phyloP scores from a whole-genome alignment of 1,140 invertebrate genomes.

The Cydia fagiglandana region DNA sequence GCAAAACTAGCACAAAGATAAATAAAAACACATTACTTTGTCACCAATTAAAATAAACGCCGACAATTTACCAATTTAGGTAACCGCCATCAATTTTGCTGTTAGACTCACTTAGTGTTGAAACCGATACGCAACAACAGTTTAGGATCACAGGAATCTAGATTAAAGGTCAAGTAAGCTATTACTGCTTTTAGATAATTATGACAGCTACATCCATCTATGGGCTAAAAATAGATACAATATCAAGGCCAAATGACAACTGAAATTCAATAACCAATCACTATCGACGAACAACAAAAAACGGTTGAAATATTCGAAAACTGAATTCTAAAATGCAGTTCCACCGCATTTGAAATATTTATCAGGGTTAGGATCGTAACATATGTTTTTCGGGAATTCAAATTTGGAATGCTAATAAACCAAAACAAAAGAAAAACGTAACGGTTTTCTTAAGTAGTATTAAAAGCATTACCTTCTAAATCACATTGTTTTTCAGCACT shows the following conservation, averaged over 20 bases:
- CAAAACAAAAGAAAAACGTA: not conserved
- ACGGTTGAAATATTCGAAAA: slow-evolving; percentile 15
- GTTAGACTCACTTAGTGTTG: slow-evolving; percentile 18
- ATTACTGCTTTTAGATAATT: slow-evolving; percentile 39
- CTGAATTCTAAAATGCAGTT: not conserved
- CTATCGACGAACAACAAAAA: not conserved
- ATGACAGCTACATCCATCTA: slow-evolving; percentile 37
- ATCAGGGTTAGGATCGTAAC: slow-evolving; percentile 12
- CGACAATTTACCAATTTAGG: slow-evolving; percentile 28
- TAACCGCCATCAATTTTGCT: slow-evolving; percentile 21
- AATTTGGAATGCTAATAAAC: not conserved
- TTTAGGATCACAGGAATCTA: slow-evolving; percentile 37
- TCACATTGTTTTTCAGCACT: slow-evolving; percentile 51
- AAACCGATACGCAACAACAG: slow-evolving; percentile 9
- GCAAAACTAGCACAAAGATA: slow-evolving; percentile 11
- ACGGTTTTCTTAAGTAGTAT: not conserved
- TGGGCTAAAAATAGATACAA: slow-evolving; percentile 49
- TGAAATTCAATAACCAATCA: slow-evolving; percentile 22
- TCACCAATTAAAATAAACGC: slow-evolving; percentile 27
- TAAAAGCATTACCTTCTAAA: slow-evolving; percentile 43
- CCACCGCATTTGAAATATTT: not conserved
- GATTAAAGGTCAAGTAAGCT: slow-evolving; percentile 57
- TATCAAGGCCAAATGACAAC: slow-evolving; percentile 33
- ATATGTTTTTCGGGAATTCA: slow-evolving; percentile 4
- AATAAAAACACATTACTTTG: not conserved